Conservation (phyloP, 2,113 vertebrate species). For the Phyllopteryx taeniolatus region DNA sequence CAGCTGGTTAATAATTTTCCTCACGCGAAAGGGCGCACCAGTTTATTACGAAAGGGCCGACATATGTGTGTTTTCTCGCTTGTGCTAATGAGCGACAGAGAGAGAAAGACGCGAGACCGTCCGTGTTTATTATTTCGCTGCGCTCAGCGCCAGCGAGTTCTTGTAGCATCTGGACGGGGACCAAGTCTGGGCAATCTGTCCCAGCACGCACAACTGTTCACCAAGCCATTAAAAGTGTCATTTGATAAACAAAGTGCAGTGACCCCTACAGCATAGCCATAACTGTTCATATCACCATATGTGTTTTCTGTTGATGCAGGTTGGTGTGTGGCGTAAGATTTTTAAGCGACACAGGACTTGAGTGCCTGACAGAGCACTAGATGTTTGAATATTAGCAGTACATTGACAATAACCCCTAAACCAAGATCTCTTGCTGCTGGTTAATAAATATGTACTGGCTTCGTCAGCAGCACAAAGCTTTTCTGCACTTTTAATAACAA, state of each 20-base stretch:
- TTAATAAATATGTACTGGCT: slow-evolving; percentile 61
- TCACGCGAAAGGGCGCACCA: slow-evolving; percentile 42
- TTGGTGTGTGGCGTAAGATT: slow-evolving; percentile 40
- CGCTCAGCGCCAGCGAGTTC: slow-evolving; percentile 5
- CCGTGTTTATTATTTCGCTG: slow-evolving; percentile 24
- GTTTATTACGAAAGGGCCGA: slow-evolving; percentile 40
- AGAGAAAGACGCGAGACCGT: slow-evolving; percentile 24
- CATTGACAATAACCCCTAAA: slow-evolving; percentile 50
- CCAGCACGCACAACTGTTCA: slow-evolving; percentile 28
- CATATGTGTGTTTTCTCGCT: slow-evolving; percentile 51
- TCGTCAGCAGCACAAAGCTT: slow-evolving; percentile 62
- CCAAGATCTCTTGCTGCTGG: slow-evolving; percentile 48
- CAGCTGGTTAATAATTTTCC: slow-evolving; percentile 62
- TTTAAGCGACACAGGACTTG: slow-evolving; percentile 40
- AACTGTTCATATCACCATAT: slow-evolving; percentile 33
- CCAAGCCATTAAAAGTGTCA: slow-evolving; percentile 43
- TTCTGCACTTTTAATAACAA: slow-evolving; percentile 59
- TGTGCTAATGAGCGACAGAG: slow-evolving; percentile 39
- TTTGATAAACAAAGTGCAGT: slow-evolving; percentile 50
- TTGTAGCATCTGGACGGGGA: slow-evolving; percentile 17
- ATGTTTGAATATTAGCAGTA: slow-evolving; percentile 65
- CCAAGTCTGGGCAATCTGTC: slow-evolving; percentile 28
- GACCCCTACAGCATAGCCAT: slow-evolving; percentile 33
- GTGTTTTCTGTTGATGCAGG: slow-evolving; percentile 63
- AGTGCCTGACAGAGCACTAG: slow-evolving; percentile 26